A percentile compares a stretch with the other conserved stretches of the same genome.
These are phyloP conservation scores for Strigamia maritima DNA, from an alignment of 2,888 invertebrate genomes.

Conservation along the genomic window DNA sequence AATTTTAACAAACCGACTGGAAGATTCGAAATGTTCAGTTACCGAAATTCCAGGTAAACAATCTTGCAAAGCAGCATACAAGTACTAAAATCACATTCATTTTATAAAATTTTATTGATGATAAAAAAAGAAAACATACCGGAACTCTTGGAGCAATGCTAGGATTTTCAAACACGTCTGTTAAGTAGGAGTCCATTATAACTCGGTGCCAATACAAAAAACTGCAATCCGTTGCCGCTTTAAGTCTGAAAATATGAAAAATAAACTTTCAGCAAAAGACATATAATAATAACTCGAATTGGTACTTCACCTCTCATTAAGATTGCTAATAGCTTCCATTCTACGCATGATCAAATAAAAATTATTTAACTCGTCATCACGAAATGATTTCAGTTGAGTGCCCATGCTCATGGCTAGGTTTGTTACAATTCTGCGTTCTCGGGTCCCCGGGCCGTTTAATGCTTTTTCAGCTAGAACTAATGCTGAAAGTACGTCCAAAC, in stretches of 20 bases:
- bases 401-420: slow-evolving; percentile 67
- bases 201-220: slow-evolving; percentile 79
- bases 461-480: slow-evolving; percentile 43
- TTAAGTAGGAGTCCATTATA: slow-evolving; percentile 71
- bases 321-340: slow-evolving; percentile 61
- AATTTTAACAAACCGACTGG: slow-evolving; percentile 48
- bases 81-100: slow-evolving; percentile 53
- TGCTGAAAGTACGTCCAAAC: slow-evolving; percentile 43
- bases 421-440: slow-evolving; percentile 64
- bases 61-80: slow-evolving; percentile 57
- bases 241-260: slow-evolving; percentile 53
- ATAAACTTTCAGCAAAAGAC: not conserved
- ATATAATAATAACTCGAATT: not conserved
- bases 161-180: slow-evolving; percentile 66
- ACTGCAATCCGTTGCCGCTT: slow-evolving; percentile 67
- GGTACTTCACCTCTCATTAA: slow-evolving; percentile 11
- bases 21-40: slow-evolving; percentile 49
- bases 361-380: slow-evolving; percentile 63
- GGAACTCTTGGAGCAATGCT: slow-evolving; percentile 64
- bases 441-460: slow-evolving; percentile 51
- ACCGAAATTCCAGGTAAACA: slow-evolving; percentile 51
- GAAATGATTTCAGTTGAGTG: slow-evolving; percentile 57
- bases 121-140: slow-evolving; percentile 50
- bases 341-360: slow-evolving; percentile 64
- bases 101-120: not conserved